Percentiles rank a stretch among this genome's conserved stretches.
These are phyloP conservation scores for Scarus forsteni DNA, from an alignment of 2,797 vertebrate species.

Conservation along the genomic window DNA sequence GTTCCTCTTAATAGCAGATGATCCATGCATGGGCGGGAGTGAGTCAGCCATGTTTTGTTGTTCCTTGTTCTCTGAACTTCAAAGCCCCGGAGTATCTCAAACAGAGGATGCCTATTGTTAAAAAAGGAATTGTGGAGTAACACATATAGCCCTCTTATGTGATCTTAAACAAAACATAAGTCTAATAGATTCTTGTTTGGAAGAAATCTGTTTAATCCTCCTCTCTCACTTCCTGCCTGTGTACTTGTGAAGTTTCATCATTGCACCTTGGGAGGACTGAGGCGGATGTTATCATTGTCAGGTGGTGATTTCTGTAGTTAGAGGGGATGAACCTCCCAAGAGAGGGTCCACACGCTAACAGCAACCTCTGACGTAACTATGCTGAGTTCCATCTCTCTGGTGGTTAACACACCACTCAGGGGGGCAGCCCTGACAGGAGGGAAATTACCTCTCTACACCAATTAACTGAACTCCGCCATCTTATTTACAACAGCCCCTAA, in stretches of 20 bases:
- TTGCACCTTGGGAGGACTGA: slow-evolving; percentile 55
- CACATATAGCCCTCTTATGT: slow-evolving; percentile 4
- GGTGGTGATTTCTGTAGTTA: slow-evolving; percentile 56
- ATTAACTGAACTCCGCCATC: slow-evolving; percentile 63
- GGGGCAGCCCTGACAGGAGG: slow-evolving; percentile 61
- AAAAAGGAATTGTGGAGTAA: slow-evolving; percentile 34
- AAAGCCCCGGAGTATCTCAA: slow-evolving; percentile 34
- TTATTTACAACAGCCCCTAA: slow-evolving; percentile 71
- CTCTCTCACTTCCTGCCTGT: slow-evolving; percentile 20
- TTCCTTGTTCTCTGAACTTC: slow-evolving; percentile 71
- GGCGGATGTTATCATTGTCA: slow-evolving; percentile 65
- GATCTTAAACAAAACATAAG: slow-evolving; percentile 18
- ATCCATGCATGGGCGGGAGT: slow-evolving; percentile 72
- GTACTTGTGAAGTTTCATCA: slow-evolving; percentile 76
- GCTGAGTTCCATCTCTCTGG: slow-evolving; percentile 48
- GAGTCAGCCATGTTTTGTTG: slow-evolving; percentile 75
- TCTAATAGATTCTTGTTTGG: slow-evolving; percentile 1
- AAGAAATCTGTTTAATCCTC: not conserved
- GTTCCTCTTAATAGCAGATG: slow-evolving; percentile 70
- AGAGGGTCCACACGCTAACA: slow-evolving; percentile 66
- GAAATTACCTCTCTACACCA: slow-evolving; percentile 75
- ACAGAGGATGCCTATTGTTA: slow-evolving; percentile 23
- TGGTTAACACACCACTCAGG: slow-evolving; percentile 50
- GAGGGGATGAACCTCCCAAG: slow-evolving; percentile 52
- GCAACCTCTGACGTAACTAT: slow-evolving; percentile 64